These are phyloP conservation scores for Pangasius sanitwongsei DNA, from an alignment of 2,797 vertebrate genomes.

Conservation along the genomic window DNA sequence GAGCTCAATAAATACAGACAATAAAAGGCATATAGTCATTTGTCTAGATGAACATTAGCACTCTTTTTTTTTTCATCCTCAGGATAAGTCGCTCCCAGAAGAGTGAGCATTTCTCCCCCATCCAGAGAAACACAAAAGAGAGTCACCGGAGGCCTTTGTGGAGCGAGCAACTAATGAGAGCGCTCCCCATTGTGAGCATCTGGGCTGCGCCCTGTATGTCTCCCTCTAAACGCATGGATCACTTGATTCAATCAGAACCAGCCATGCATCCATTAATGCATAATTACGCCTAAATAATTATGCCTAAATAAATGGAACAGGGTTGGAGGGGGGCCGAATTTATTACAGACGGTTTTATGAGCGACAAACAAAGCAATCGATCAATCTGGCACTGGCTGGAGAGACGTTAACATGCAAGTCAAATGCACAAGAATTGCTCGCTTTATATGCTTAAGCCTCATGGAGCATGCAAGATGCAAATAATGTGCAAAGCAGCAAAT, in stretches of 20 bases:
- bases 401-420: slow-evolving; percentile 68
- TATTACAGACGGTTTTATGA: slow-evolving; percentile 80
- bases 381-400: slow-evolving; percentile 68
- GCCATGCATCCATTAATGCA: slow-evolving; percentile 79
- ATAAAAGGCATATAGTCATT: slow-evolving; percentile 45
- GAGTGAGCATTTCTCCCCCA: slow-evolving; percentile 45
- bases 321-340: slow-evolving; percentile 62
- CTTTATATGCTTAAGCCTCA: slow-evolving; percentile 71
- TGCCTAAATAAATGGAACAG: slow-evolving; percentile 67
- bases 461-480: slow-evolving; percentile 72
- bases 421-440: slow-evolving; percentile 62
- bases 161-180: slow-evolving; percentile 54
- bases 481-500: slow-evolving; percentile 73
- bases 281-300: slow-evolving; percentile 75
- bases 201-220: slow-evolving; percentile 48
- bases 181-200: slow-evolving; percentile 60
- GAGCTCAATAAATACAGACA: slow-evolving; percentile 44
- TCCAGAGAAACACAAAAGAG: slow-evolving; percentile 56
- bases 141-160: slow-evolving; percentile 56
- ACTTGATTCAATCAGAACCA: slow-evolving; percentile 77
- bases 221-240: slow-evolving; percentile 65
- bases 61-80: slow-evolving; percentile 16
- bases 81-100: slow-evolving; percentile 50
- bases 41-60: slow-evolving; percentile 48
- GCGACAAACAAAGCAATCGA: slow-evolving; percentile 81